Base-by-base conservation (phyloP, 2,888 invertebrate species). In the Coenonympha glycerion region DNA sequence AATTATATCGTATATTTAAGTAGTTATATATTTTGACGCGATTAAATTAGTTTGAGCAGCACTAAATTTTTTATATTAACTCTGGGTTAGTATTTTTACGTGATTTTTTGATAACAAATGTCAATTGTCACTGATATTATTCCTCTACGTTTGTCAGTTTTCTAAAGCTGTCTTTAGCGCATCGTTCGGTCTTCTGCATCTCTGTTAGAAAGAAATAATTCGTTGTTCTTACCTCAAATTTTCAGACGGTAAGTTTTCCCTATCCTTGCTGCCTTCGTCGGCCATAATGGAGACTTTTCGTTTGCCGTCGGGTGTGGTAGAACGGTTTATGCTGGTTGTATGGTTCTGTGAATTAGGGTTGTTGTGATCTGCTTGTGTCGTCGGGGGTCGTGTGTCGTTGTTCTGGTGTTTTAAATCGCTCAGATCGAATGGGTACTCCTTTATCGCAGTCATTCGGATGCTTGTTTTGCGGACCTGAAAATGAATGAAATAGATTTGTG, bases 181-280 rank as follows among this genome's bases (percentile, higher is more conserved):
- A n/a, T n/a, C n/a, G n/a, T n/a, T n/a, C n/a, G n/a, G n/a, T n/a
- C n/a, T n/a, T n/a, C n/a, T n/a, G n/a, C n/a, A n/a, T n/a, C n/a
- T n/a, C n/a, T n/a, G n/a, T n/a, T n/a, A n/a, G n/a, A n/a, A n/a
- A n/a, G n/a, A n/a, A n/a, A n/a, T n/a, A n/a, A n/a, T n/a, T n/a
- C n/a, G n/a, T n/a, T n/a, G n/a, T 15, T 16, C 58, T 69, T 86
- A 89, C 81, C 89, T 88, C 66, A 45, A 45, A 18, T 45, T 44
- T 15, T 92, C 92, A 51, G 89, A 92, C 1, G 88, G 91, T 45
- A 87, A 79, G 72, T 92, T 92, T 67, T 92, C 92, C 54, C 91
- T 87, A 36, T 90, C 91, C 55, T 89, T 87, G 59, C 87, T 87
- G 11, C 71, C 72, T 60, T 70, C 89, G 67, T 90, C 89, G 3